A percentile compares a stretch with the other conserved stretches of the same genome.
Conservation (phyloP, 1,140 invertebrate genomes). For the Aphidius ervi region DNA sequence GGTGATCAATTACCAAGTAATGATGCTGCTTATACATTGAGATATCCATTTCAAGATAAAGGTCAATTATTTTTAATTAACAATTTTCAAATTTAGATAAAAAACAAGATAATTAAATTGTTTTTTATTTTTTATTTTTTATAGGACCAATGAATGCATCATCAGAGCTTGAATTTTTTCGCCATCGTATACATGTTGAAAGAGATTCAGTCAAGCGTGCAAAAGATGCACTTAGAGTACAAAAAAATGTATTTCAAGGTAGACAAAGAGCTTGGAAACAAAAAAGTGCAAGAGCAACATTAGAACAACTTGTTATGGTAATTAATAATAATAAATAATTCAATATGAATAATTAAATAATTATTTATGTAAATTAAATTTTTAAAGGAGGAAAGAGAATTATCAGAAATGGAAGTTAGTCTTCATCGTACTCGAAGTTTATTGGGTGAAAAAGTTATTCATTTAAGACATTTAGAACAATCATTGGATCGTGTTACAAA, state of each 20-base stretch:
- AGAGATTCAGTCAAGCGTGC: constrained; percentile 71
- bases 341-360: constrained; percentile 1
- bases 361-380: neutral
- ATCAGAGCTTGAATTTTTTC: constrained; percentile 74
- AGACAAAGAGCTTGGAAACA: constrained; percentile 61
- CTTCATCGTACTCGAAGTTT: constrained; percentile 71
- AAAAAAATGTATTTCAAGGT: constrained; percentile 56
- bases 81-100: neutral
- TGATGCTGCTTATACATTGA: constrained; percentile 66
- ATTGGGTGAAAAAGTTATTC: constrained; percentile 74
- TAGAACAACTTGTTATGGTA: constrained; percentile 63
- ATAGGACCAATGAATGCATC: constrained; percentile 46
- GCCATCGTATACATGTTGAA: constrained; percentile 73
- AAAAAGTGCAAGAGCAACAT: constrained; percentile 56
- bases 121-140: constrained; percentile 20
- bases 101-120: neutral
- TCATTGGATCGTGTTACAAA: constrained; percentile 60
- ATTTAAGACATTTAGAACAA: constrained; percentile 70
- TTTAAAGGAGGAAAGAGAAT: constrained; percentile 67
- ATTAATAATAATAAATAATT: neutral
- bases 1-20: constrained; percentile 74
- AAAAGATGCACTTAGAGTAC: constrained; percentile 63
- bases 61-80: constrained; percentile 38
- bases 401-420: constrained; percentile 76
- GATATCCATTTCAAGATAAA: constrained; percentile 69